phyloP scores from a whole-genome alignment of 2,113 vertebrate genomes.

The Hipposideros armiger region DNA sequence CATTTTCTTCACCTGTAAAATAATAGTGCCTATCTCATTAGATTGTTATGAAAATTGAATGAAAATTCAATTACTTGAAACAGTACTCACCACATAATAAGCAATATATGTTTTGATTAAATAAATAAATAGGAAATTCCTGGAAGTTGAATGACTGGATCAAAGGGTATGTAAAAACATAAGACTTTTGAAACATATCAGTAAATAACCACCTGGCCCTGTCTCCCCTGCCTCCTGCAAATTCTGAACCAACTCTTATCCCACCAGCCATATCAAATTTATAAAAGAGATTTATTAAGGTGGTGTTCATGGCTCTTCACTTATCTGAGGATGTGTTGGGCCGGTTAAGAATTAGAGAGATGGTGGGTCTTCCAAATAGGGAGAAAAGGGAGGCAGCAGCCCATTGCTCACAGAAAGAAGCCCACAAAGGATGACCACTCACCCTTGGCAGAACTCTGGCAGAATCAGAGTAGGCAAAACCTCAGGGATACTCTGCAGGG shows the following conservation, averaged over 20 bases:
- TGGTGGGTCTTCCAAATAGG: not conserved
- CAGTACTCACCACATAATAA: not conserved
- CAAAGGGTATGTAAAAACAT: not conserved
- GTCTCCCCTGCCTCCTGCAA: not conserved
- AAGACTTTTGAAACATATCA: not conserved
- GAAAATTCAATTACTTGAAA: not conserved
- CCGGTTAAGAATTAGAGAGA: not conserved
- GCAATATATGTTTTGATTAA: not conserved
- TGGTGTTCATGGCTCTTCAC: not conserved
- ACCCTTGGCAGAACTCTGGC: not conserved
- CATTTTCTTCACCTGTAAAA: not conserved
- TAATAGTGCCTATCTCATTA: not conserved
- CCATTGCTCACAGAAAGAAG: not conserved
- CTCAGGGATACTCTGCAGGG: not conserved
- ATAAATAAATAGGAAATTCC: not conserved
- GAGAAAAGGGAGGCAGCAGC: not conserved
- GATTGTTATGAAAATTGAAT: slow-evolving; percentile 12
- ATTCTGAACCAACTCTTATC: not conserved
- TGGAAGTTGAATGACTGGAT: not conserved
- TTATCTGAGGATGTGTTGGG: not conserved
- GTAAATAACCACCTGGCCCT: not conserved
- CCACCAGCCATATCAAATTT: not conserved
- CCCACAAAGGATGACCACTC: not conserved
- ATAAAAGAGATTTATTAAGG: not conserved
- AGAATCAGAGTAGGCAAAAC: not conserved